Percentiles rank a stretch among this genome's conserved stretches.
phyloP scores from a whole-genome alignment of 2,888 invertebrate species.

The Hartigia nigra region DNA sequence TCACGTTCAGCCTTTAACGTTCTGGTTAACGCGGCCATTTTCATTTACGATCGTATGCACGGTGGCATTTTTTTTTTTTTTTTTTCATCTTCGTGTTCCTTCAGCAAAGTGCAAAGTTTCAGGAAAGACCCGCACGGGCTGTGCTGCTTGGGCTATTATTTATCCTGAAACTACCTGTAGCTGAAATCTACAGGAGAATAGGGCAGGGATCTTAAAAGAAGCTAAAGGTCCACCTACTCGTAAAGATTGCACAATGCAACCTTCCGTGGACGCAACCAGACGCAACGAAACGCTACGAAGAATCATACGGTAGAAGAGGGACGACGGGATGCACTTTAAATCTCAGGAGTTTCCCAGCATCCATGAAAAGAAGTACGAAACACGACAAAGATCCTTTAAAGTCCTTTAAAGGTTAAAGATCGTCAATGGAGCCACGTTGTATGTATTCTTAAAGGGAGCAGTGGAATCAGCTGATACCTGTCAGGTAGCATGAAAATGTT shows the following conservation, averaged over 20 bases:
- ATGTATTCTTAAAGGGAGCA: no score
- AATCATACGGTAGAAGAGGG: no score
- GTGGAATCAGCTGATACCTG: no score
- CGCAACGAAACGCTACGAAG: neutral
- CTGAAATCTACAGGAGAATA: neutral
- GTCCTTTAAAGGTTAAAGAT: no score
- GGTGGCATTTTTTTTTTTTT: no score
- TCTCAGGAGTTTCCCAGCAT: no score
- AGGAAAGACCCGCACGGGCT: neutral
- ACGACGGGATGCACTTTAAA: no score
- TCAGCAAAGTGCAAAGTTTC: neutral
- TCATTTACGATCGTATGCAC: neutral
- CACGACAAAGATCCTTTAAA: no score
- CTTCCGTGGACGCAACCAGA: neutral
- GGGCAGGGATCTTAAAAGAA: neutral
- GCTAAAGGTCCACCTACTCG: neutral
- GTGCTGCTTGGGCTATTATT: neutral
- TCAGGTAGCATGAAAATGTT: no score
- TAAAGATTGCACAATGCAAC: conserved; percentile 1
- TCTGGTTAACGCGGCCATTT: neutral
- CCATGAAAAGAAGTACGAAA: no score
- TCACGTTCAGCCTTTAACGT: neutral
- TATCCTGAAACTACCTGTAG: neutral
- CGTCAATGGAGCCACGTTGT: no score
- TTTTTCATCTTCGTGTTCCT: neutral